phyloP scores from a whole-genome alignment of 2,113 vertebrate species.

The Nipponia nippon region DNA sequence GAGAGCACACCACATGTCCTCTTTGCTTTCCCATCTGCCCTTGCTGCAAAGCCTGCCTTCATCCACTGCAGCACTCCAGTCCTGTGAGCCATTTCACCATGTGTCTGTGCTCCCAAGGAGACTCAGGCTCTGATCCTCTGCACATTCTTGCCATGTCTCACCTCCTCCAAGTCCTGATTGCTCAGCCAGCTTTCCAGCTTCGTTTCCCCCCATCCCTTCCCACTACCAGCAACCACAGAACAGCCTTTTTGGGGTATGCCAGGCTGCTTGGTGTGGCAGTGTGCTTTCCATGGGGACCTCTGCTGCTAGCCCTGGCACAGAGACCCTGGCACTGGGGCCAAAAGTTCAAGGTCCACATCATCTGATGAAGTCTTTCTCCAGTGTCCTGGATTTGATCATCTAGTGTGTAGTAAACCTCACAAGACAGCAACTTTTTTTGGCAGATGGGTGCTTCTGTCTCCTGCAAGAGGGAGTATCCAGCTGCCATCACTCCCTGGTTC shows the following conservation, averaged over 20 bases:
- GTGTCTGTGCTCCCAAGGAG: neutral
- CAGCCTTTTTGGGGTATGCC: rapidly evolving
- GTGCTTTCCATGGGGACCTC: neutral
- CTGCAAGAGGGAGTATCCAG: neutral
- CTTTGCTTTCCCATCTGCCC: neutral
- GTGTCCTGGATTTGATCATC: neutral
- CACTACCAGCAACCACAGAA: neutral
- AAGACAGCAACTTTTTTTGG: neutral
- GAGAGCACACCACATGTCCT: neutral
- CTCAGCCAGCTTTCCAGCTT: neutral
- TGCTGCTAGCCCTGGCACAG: neutral
- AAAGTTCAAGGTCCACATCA: neutral
- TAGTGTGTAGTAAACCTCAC: neutral
- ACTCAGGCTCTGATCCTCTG: neutral
- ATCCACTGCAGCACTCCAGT: neutral
- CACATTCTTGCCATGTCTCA: neutral
- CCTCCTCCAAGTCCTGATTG: neutral
- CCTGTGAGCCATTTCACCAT: neutral
- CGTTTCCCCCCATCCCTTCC: neutral
- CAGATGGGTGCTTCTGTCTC: neutral
- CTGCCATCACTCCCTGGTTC: neutral
- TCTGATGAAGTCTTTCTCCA: neutral
- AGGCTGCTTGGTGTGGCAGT: too few relatives aligned
- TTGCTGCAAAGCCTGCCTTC: neutral
- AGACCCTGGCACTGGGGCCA: neutral